Evolutionary conservation across 2,888 invertebrate species (phyloP), one percentile per base, ranked within the genome.

Genomic region (Nowickia ferox): DNA sequence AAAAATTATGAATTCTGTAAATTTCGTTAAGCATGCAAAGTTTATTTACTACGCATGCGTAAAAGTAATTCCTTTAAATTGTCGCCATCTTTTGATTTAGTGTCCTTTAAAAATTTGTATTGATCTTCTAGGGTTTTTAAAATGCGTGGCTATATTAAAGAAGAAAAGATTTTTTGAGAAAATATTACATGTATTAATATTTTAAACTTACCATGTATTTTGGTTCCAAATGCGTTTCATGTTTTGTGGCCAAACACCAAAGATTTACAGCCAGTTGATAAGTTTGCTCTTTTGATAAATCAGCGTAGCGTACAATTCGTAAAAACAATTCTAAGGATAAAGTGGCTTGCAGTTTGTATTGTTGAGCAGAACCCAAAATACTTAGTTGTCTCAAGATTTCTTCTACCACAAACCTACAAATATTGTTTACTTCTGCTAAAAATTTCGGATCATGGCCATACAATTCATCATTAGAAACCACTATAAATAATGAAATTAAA

Each of bases 391-490:
- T 93, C 8, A 97, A 92, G 84, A 98, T 93, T 92, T 97, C 96
- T 88, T 96, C 96, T 51, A 98, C 94, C 75, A 98, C 94, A 87
- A 96, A 95, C 0, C 95, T 94, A 87, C 96, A 96, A 91, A 97
- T 95, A 90, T 95, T 95, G 89, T 97, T 96, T 1, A 98, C 94
- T 92, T 97, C 97, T 3, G 94, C 93, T 69, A 98, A 93, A 91
- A 97, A 98, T 92, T 97, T 97, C 15, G 95, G 94, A 93, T 98
- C 98, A 13, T 96, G 95, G 9, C 98, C 98, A 91, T 98, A 99
- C 55, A 99, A 93, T 80, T 96, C 95, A 92, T 99, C 98, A 91
- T 99, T 99, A 4, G 98, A 98, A 90, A 98, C 96, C 85, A 98
- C 97, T 96, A 65, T 9, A 71, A 57, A 17, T 22, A 87, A 71